Base-by-base conservation (phyloP, 2,888 invertebrate species). In the Conistra vaccinii region DNA sequence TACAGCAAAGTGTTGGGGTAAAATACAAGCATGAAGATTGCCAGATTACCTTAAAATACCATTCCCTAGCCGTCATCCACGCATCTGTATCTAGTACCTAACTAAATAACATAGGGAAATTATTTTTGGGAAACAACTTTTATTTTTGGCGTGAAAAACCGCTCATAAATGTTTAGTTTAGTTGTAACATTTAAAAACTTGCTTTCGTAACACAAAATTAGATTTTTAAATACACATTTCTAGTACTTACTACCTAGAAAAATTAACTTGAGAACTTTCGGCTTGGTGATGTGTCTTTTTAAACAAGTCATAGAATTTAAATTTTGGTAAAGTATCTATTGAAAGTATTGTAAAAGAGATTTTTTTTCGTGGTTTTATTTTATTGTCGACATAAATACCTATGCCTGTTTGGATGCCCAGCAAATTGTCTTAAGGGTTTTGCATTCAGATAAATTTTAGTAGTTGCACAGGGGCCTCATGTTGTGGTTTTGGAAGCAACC, bases 291-390 rank as follows among this genome's bases (percentile, higher is more conserved):
- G 14, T 17, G 5, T 12, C 3, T 45, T 26, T 26, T 39, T 23
- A n/a, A 1, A 14, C 1, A 14, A 4, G 26, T 14, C 29, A 12
- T 35, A 9, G 3, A 5, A 35, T 26, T 14, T 17, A 17, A 69
- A 5, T 26, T 23, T 35, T 51, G 3, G 35, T 39, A 2, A 51
- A 23, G 23, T 68, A 45, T 45, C 3, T 45, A 12, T 23, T 29
- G 45, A 63, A 20, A 45, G 45, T 48, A 14, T 51, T n/a, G 32
- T 45, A 45, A n/a, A 5, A 53, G 39, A 29, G 4, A 20, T 29
- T 29, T n/a, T n/a, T 42, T 55, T 71, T 55, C 2, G 9, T 70
- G 12, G 29, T 70, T 70, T 55, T 4, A 20, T 70, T 53, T 39
- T 69, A 63, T 14, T 26, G 12, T 39, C 14, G 7, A 57, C 39